Base-by-base conservation (phyloP, 2,797 vertebrate genomes). In the Buphagus erythrorhynchus region DNA sequence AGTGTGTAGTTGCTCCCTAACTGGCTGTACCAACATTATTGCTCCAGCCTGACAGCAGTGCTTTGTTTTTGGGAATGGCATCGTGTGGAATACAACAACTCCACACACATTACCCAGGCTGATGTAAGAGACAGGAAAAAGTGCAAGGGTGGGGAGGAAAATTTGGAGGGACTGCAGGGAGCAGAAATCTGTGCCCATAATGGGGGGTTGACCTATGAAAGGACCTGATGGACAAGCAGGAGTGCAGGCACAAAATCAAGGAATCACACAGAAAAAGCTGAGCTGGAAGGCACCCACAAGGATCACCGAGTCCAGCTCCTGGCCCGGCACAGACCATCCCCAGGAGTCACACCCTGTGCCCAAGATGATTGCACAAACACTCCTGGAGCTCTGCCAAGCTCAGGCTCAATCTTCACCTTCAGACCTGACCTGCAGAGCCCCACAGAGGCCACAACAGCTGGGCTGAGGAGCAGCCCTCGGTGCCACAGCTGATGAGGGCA, bases 361-460 rank as follows among this genome's bases (percentile, higher is more conserved):
- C n/a, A 5, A 5, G 18, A 67, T 33, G 1, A 1, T 0, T 13
- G 24, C 19, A 33, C 63, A 25, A 28, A 12, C 7, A 0, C 48
- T 40, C 33, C 55, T 9, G 25, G 55, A 40, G 63, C 40, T 25
- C 13, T 21, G 40, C 5, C 55, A 76, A 55, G 40, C n/a, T 10
- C 62, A 24, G 52, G n/a, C 36, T 35, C 52, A 8, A 28, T 72
- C 49, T 86, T 28, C 86, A 82, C 78, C 58, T 71, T 52, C 54
- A 79, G 36, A n/a, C 25, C 43, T 5, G 31, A 49, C 18, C 69
- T 78, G 57, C 43, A 9, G 31, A 57, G 48, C 20, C 69, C 51
- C 51, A 17, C 16, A 4, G 33, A 62, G 5, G 35, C 54, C 87
- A 68, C 59, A 52, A 5, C 9, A 72, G 72, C 12, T 1, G 25